These are phyloP conservation scores for Sphaeridia pumilis DNA, from an alignment of 2,888 invertebrate species.

Conservation along the genomic window DNA sequence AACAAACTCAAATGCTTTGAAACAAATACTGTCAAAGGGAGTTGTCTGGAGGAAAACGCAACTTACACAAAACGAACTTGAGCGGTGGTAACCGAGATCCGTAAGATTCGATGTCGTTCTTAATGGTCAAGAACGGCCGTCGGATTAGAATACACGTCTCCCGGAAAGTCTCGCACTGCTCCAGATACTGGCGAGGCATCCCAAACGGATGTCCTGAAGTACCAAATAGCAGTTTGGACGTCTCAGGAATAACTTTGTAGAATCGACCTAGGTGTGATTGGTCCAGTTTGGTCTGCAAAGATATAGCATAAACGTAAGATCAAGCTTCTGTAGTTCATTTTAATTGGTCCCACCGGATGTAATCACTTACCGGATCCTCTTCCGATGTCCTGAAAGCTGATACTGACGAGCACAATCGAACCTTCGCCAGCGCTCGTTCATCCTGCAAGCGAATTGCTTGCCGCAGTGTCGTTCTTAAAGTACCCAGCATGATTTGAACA, in stretches of 20 bases:
- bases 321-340: background rate
- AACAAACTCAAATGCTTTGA: no score
- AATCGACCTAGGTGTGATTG: constrained; percentile 56
- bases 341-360: no score
- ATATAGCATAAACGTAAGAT: no score
- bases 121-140: constrained; percentile 67
- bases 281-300: constrained; percentile 44
- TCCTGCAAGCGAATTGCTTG: no score
- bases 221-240: constrained; percentile 50
- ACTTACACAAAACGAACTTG: constrained; percentile 75
- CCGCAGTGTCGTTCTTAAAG: no score
- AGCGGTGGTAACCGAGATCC: constrained; percentile 62
- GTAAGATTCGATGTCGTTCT: constrained; percentile 58
- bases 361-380: background rate
- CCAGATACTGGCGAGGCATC: constrained; percentile 52
- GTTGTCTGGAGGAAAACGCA: no score
- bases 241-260: constrained; percentile 57
- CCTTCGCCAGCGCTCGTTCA: no score
- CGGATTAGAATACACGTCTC: constrained; percentile 75
- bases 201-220: constrained; percentile 40
- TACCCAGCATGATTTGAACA: no score
- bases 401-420: background rate
- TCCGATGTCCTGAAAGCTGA: background rate
- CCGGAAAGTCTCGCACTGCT: constrained; percentile 61
- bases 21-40: no score